Base-by-base conservation (phyloP, 2,888 invertebrate genomes). In the Philereme vetulata region DNA sequence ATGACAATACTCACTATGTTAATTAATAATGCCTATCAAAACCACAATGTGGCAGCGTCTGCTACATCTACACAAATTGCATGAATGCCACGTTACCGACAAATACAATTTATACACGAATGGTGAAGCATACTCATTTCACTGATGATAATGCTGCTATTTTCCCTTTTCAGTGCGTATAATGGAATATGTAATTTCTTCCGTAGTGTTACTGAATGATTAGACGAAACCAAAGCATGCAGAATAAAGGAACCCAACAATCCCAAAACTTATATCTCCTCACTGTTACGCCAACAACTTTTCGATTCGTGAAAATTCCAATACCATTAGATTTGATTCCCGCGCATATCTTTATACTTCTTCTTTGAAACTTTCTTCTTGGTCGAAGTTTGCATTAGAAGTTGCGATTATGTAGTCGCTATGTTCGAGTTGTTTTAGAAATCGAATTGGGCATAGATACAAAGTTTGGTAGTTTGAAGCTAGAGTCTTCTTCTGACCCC, bases 231-330 rank as follows among this genome's bases (percentile, higher is more conserved):
- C 71, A 68, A 73, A 81, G 89, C 89, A 90, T 90, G 89, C 77
- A 75, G 84, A 86, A 85, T 81, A 77, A 77, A 77, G 75, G 78
- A 75, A 75, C 77, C 78, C 72, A 78, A 80, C 76, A 76, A 77
- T 77, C 75, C 77, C 76, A 76, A 21, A 76, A 77, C 79, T 78
- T 80, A 76, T 78, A 77, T 76, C 71, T 78, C 76, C 77, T 75
- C 76, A 64, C 76, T 81, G 69, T 77, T 77, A 79, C 77, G 72
- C 69, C 78, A 77, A 79, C 75, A 81, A 78, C 70, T 83, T 85
- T 84, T 83, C 80, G 89, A 91, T 91, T 92, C 90, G 90, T 90
- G 90, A 90, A 90, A 90, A 85, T 88, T 90, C 89, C 87, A 80
- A 76, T 80, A 75, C 78, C 84, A 84, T 87, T 89, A 90, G 85